These are phyloP conservation scores for Okamejei kenojei DNA, from an alignment of 2,797 vertebrate genomes.

Conservation along the genomic window DNA sequence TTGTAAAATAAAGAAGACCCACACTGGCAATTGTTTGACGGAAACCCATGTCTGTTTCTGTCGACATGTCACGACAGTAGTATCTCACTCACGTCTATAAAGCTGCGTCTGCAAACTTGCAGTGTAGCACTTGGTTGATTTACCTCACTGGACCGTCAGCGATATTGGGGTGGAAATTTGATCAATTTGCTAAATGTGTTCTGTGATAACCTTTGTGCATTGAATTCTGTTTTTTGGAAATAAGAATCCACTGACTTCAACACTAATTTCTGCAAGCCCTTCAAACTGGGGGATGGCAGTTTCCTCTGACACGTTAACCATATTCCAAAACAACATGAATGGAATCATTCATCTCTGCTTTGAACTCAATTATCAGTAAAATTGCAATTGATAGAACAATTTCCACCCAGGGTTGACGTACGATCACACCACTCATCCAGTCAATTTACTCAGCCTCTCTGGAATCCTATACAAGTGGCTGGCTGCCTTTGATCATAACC, in stretches of 20 bases:
- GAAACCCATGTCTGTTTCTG: no score
- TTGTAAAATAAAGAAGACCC: no score
- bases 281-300: neutral
- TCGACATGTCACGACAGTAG: no score
- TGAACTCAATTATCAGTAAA: neutral
- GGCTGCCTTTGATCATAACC: neutral
- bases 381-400: neutral
- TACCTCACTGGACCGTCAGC: neutral
- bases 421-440: neutral
- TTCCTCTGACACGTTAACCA: neutral
- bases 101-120: no score
- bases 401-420: neutral
- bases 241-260: no score
- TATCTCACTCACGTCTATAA: no score
- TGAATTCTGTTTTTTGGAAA: no score
- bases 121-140: neutral
- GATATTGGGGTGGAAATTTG: neutral
- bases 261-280: neutral
- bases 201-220: no score
- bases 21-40: no score
- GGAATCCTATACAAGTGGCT: neutral
- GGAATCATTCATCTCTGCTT: neutral
- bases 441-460: neutral
- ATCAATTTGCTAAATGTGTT: no score
- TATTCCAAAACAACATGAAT: neutral